A percentile compares a stretch with the other conserved stretches of the same genome.
Conservation (phyloP, 2,797 vertebrate species). For the Micrastur ruficollis region DNA sequence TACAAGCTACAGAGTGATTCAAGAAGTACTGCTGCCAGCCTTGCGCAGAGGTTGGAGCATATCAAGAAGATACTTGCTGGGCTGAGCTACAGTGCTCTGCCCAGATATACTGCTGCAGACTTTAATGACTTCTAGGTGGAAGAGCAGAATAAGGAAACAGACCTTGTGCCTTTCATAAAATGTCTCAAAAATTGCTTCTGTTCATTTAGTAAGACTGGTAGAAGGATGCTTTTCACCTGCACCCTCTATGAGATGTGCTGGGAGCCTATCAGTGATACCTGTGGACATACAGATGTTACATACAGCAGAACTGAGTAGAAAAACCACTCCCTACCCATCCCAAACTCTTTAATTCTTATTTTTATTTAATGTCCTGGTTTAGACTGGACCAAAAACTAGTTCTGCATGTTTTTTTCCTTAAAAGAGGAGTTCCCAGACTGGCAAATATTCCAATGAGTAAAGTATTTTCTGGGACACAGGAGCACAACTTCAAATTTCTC, state of each 20-base stretch:
- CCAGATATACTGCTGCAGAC: neutral
- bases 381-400: neutral
- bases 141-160: neutral
- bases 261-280: rapidly evolving
- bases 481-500: neutral
- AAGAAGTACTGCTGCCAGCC: neutral
- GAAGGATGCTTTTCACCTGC: neutral
- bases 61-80: neutral
- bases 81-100: neutral
- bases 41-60: neutral
- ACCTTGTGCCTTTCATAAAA: neutral
- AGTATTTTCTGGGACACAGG: neutral
- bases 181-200: neutral
- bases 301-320: neutral
- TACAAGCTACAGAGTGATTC: neutral
- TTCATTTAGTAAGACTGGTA: neutral
- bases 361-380: neutral
- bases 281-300: neutral
- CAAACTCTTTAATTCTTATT: neutral
- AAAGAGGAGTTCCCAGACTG: neutral
- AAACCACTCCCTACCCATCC: neutral
- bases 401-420: neutral
- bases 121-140: neutral
- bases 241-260: neutral
- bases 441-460: neutral